phyloP scores from a whole-genome alignment of 1,140 invertebrate genomes.

The Cotesia vestalis region DNA sequence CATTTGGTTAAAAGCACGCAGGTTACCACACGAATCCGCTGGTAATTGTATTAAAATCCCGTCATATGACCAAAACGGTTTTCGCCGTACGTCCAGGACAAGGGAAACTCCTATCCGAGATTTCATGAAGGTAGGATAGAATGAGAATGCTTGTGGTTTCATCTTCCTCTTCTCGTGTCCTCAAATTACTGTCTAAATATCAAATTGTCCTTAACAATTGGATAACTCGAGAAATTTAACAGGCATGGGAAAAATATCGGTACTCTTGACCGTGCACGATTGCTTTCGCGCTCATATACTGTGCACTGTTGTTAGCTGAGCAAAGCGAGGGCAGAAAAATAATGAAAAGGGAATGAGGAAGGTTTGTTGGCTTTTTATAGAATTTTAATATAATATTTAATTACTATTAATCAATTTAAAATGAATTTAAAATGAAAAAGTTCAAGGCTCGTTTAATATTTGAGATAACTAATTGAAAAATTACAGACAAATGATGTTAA shows the following conservation, averaged over 20 bases:
- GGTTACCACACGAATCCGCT: conserved; percentile 25
- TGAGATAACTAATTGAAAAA: no score
- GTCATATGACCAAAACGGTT: conserved; percentile 25
- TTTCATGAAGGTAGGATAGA: not conserved
- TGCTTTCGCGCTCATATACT: no score
- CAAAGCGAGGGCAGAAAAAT: no score
- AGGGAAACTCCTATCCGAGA: not conserved
- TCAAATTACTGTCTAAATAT: conserved; percentile 21
- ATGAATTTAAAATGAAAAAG: no score
- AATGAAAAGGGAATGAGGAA: no score
- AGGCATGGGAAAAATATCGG: not conserved
- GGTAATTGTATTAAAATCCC: conserved; percentile 30
- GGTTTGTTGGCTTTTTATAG: no score
- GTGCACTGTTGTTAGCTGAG: no score
- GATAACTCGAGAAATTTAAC: conserved; percentile 7
- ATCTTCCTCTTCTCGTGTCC: conserved; percentile 5
- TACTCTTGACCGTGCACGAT: no score
- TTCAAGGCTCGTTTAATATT: no score
- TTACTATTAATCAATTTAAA: no score
- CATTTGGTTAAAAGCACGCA: conserved; percentile 35
- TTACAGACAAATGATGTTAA: no score
- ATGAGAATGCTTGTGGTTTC: conserved; percentile 30
- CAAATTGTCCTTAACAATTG: conserved; percentile 14
- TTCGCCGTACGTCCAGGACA: not conserved
- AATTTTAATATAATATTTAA: conserved; percentile 2